A percentile compares a stretch with the other conserved stretches of the same genome.
These are phyloP conservation scores for Polietes domitor DNA, from an alignment of 2,888 invertebrate genomes.

Conservation along the genomic window DNA sequence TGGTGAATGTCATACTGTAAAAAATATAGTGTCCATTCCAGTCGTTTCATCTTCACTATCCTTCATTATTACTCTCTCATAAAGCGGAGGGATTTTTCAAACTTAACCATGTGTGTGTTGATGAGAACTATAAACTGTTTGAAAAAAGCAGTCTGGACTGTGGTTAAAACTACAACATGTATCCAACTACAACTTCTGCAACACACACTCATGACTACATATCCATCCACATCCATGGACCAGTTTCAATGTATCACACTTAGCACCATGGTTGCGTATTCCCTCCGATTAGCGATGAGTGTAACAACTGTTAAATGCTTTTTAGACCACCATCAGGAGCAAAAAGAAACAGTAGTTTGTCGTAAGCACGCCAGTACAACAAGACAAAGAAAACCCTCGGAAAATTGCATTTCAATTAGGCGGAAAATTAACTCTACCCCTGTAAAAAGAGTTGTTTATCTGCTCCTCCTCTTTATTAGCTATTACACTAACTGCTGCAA, in stretches of 20 bases:
- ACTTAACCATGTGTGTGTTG: not conserved
- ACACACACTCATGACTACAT: not conserved
- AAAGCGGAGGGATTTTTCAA: not conserved
- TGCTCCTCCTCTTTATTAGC: not conserved
- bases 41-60: no score
- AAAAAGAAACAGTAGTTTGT: no score
- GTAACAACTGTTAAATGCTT: conserved; percentile 56
- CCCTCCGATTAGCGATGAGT: conserved; percentile 43
- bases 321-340: conserved; percentile 57
- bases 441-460: no score
- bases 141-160: conserved; percentile 58
- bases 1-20: no score
- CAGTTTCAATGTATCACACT: not conserved
- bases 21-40: no score
- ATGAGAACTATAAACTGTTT: not conserved
- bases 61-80: no score
- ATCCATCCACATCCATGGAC: conserved; percentile 27
- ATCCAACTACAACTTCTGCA: not conserved
- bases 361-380: not conserved
- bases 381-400: conserved; percentile 43
- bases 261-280: no score
- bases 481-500: not conserved
- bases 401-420: conserved; percentile 64
- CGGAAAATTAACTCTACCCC: conserved; percentile 3
- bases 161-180: conserved; percentile 47